Percentiles rank a stretch among this genome's conserved stretches.
These are phyloP conservation scores for Thamnaconus septentrionalis DNA, from an alignment of 2,113 vertebrate species.

Conservation along the genomic window DNA sequence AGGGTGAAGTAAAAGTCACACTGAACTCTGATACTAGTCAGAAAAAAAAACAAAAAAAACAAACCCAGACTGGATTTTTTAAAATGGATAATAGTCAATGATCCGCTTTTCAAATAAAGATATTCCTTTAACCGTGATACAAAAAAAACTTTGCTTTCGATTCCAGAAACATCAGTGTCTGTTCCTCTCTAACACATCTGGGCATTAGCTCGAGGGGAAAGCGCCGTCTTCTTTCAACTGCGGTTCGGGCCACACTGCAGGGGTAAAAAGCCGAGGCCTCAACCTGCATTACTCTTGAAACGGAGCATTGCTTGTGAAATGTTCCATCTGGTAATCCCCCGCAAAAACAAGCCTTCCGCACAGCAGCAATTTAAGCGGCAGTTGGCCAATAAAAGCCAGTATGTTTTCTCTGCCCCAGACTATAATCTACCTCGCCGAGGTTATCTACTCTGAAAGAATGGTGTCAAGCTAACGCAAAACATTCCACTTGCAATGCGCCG, in stretches of 20 bases:
- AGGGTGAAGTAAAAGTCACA: too few relatives aligned
- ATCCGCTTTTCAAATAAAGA: too few relatives aligned
- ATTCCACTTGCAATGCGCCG: conserved; percentile 45
- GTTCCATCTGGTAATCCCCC: conserved; percentile 73
- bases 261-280: not conserved
- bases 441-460: conserved; percentile 74
- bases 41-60: too few relatives aligned
- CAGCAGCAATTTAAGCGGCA: conserved; percentile 70
- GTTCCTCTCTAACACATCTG: too few relatives aligned
- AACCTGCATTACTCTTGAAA: too few relatives aligned
- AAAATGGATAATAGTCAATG: too few relatives aligned
- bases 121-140: too few relatives aligned
- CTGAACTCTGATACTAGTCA: too few relatives aligned
- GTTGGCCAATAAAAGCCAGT: conserved; percentile 74
- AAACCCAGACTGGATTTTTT: too few relatives aligned
- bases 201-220: not conserved
- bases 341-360: conserved; percentile 67
- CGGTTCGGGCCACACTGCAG: conserved; percentile 6
- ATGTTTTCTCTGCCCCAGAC: conserved; percentile 69
- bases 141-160: too few relatives aligned
- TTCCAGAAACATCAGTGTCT: too few relatives aligned
- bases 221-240: conserved; percentile 6
- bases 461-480: conserved; percentile 62
- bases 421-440: conserved; percentile 64
- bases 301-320: conserved; percentile 65